Evolutionary conservation across 2,797 vertebrate genomes (phyloP).

Genomic region (Masticophis lateralis): DNA sequence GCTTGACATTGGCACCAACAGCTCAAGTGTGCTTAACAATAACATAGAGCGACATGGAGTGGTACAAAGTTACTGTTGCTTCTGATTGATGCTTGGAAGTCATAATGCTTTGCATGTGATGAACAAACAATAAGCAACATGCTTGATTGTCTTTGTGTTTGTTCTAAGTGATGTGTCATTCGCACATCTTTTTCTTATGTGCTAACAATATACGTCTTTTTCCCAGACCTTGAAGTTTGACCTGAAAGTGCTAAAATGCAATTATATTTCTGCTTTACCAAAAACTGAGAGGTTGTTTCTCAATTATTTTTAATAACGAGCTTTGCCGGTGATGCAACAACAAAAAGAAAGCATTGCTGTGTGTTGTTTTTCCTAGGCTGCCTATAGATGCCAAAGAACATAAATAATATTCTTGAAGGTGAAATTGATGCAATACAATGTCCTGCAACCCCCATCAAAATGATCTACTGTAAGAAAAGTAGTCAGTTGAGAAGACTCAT

Average conservation of each 20-base stretch:
- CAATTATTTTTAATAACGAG: neutral
- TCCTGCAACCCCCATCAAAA: neutral
- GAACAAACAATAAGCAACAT: neutral
- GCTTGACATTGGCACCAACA: neutral
- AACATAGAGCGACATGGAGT: neutral
- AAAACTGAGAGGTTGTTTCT: constrained; percentile 11
- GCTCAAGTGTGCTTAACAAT: fast-evolving
- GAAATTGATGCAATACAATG: neutral
- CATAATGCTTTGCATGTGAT: neutral
- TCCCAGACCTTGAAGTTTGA: constrained; percentile 1
- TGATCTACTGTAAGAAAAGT: neutral
- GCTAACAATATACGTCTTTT: neutral
- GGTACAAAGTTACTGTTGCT: constrained; percentile 11
- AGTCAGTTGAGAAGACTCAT: neutral
- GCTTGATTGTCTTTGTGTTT: neutral
- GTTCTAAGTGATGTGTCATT: constrained; percentile 2
- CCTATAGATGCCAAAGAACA: neutral
- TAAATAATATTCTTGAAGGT: neutral
- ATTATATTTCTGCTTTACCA: neutral
- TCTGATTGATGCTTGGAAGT: neutral
- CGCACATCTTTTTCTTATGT: constrained; percentile 5
- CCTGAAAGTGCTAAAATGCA: constrained; percentile 2
- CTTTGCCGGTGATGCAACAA: neutral
- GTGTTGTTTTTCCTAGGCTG: neutral
- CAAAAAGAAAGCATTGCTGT: constrained; percentile 2